Evolutionary conservation across 53 echinoderm and acorn worm species (phyloP), one percentile per base, ranked within the genome.

Genomic region (Holothuria leucospilota): DNA sequence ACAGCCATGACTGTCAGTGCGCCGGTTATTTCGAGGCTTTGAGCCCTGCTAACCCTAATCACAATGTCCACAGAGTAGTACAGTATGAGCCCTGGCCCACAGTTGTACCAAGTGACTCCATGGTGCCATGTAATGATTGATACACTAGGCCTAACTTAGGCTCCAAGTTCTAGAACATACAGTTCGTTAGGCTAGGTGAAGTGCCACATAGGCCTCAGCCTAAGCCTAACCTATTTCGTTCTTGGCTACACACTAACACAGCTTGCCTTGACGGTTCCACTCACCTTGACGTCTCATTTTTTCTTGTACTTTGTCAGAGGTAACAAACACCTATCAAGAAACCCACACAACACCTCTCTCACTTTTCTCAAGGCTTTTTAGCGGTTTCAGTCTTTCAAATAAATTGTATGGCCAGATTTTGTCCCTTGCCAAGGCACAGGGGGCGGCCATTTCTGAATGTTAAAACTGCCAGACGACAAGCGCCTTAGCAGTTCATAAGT

Each of bases 201-300:
- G 13, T 49, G 8, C 49, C 49, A 49, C 49, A 49, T 6, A 6
- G 49, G 4, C 49, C 34, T 3, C 3, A 34, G 34, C 34, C 34
- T 34, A 34, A 3, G 34, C 34, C 34, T 34, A 34, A 34, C 34
- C 34, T 46, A 5, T 46, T 46, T 46, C 46, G 46, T 46, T 4
- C 46, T 46, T 0, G 8, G 11, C 8, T 8, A 46, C 46, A 0
- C 6, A 46, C 3, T 46, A 46, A 11, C 56, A 18, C 56, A 16
- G 18, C 4, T 56, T 56, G 15, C 18, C 56, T 5, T 46, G 0
- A 46, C 29, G 34, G 34, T 68, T 34, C 18, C 34, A 30, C 51
- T 75, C 41, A 75, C 75, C 75, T 75, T 75, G 75, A 16, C 75
- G 75, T 51, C 75, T 75, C 75, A 75, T 75, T 75, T 52, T 52